Percentiles rank a stretch among this genome's conserved stretches.
Evolutionary conservation across 1,140 invertebrate species (phyloP).

Genomic region (Fopius arisanus): DNA sequence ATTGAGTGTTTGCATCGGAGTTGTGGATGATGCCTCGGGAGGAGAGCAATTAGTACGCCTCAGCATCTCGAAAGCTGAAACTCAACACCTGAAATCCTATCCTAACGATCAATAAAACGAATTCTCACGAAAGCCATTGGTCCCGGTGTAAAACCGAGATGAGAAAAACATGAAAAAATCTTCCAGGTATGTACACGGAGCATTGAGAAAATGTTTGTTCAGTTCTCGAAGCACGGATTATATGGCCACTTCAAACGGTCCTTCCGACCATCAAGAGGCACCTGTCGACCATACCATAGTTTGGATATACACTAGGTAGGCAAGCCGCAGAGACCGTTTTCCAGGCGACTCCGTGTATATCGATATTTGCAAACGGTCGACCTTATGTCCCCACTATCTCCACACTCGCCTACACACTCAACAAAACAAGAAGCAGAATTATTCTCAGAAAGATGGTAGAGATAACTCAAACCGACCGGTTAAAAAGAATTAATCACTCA

Average conservation of each 20-base stretch:
- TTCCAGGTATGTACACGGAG: slow-evolving; percentile 7
- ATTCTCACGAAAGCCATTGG: not conserved
- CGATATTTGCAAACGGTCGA: slow-evolving; percentile 34
- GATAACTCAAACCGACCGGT: not conserved
- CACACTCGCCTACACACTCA: slow-evolving; percentile 8
- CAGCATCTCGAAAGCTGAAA: not conserved
- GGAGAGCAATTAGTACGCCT: not conserved
- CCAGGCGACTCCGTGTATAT: slow-evolving; percentile 26
- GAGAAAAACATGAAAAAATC: slow-evolving; percentile 29
- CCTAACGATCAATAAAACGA: not conserved
- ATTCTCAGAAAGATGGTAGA: not conserved
- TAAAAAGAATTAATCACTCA: not conserved
- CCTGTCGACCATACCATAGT: slow-evolving; percentile 33
- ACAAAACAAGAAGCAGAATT: slow-evolving; percentile 7
- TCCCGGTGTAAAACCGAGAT: not conserved
- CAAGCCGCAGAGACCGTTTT: slow-evolving; percentile 24
- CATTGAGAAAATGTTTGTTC: slow-evolving; percentile 35
- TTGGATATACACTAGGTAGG: slow-evolving; percentile 33
- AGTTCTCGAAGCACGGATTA: slow-evolving; percentile 33
- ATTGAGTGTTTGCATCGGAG: too few species aligned
- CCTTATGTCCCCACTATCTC: slow-evolving; percentile 24
- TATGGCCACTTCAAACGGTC: slow-evolving; percentile 39
- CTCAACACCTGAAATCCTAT: not conserved
- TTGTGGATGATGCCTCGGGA: too few species aligned
- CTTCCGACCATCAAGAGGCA: slow-evolving; percentile 32